phyloP scores from a whole-genome alignment of 2,113 vertebrate species.

The Corythornis cristatus region DNA sequence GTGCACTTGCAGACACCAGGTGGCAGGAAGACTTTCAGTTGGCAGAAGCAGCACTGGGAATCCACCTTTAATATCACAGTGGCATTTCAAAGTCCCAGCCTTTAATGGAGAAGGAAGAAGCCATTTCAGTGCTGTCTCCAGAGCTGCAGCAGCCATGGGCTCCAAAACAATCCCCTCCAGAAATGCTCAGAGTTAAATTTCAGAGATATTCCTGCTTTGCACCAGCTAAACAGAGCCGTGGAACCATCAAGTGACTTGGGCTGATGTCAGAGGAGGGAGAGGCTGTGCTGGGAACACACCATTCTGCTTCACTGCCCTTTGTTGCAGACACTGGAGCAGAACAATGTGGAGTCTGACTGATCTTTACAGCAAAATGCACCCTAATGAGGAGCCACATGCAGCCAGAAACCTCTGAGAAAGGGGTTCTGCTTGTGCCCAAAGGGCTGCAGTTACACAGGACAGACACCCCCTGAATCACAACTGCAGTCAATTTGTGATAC shows the following conservation, averaged over 20 bases:
- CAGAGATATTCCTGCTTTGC: conserved; percentile 4
- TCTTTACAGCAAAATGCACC: not conserved
- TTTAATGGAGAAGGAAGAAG: not conserved
- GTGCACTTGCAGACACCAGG: not conserved
- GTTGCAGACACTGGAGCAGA: not conserved
- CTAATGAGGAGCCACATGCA: not conserved
- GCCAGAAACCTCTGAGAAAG: not conserved
- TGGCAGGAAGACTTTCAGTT: not conserved
- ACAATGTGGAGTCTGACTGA: not conserved
- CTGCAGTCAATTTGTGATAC: not conserved
- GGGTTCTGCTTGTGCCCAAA: not conserved
- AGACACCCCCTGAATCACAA: not conserved
- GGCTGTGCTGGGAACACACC: not conserved
- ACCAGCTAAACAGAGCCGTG: not conserved
- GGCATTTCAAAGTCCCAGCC: not conserved
- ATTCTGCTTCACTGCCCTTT: not conserved
- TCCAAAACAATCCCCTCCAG: not conserved
- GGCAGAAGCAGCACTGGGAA: not conserved
- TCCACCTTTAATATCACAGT: not conserved
- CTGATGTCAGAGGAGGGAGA: not conserved
- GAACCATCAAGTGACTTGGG: not conserved
- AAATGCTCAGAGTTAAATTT: not conserved
- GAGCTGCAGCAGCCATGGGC: not conserved
- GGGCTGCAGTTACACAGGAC: not conserved
- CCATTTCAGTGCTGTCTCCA: not conserved